phyloP scores from a whole-genome alignment of 2,888 invertebrate species.

The Pediacus dermestoides region DNA sequence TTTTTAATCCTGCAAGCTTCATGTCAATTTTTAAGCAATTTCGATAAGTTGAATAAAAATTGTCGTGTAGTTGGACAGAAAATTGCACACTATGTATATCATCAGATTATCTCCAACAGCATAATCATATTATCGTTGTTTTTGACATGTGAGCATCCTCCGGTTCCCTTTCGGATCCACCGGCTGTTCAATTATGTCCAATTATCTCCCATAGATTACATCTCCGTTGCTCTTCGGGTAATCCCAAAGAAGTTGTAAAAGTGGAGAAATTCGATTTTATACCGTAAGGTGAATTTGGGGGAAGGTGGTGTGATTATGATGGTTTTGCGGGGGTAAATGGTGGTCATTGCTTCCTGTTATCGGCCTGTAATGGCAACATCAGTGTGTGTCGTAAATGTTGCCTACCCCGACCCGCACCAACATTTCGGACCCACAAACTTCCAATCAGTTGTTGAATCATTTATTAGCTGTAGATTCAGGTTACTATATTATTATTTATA shows the following conservation, averaged over 20 bases:
- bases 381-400: constrained; percentile 44
- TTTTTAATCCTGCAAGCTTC: too few species aligned
- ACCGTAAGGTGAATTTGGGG: constrained; percentile 32
- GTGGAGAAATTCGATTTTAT: constrained; percentile 34
- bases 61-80: too few species aligned
- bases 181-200: constrained; percentile 39
- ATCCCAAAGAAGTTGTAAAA: constrained; percentile 41
- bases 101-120: too few species aligned
- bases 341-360: constrained; percentile 42
- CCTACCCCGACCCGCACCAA: constrained; percentile 32
- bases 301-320: constrained; percentile 35
- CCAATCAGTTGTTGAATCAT: constrained; percentile 45
- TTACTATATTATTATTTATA: too few species aligned
- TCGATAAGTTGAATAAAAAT: too few species aligned
- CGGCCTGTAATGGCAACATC: constrained; percentile 45
- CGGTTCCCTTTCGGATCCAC: constrained; percentile 25
- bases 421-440: constrained; percentile 29
- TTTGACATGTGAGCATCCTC: too few species aligned
- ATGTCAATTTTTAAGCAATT: too few species aligned
- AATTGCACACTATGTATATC: too few species aligned
- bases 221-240: constrained; percentile 32
- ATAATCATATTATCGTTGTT: too few species aligned
- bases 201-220: constrained; percentile 34
- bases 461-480: too few species aligned
- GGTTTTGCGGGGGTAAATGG: constrained; percentile 28